A percentile compares a stretch with the other conserved stretches of the same genome.
Conservation (phyloP, 2,113 vertebrate species). For the Anoplopoma fimbria region DNA sequence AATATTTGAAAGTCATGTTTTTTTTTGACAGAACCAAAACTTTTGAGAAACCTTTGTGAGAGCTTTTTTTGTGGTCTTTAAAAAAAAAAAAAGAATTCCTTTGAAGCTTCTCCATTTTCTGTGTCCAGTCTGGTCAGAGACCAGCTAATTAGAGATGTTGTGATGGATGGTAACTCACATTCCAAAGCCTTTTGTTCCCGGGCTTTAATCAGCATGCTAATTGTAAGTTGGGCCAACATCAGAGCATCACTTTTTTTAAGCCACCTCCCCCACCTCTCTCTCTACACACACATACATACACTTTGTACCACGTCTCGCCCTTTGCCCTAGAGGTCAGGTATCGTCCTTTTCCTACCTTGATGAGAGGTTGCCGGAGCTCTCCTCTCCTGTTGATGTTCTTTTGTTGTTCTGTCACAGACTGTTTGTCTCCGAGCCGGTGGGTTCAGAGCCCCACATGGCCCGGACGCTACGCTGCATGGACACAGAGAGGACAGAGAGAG, state of each 20-base stretch:
- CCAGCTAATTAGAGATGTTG: conserved; percentile 69
- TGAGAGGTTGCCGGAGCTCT: conserved; percentile 23
- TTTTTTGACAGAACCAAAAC: not conserved
- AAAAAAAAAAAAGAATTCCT: not conserved
- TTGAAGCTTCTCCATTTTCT: conserved; percentile 17
- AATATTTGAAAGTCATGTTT: conserved; percentile 9
- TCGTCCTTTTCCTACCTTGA: conserved; percentile 36
- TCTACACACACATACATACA: conserved; percentile 28
- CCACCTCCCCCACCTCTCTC: conserved; percentile 1
- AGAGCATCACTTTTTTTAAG: conserved; percentile 69
- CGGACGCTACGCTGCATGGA: conserved; percentile 10
- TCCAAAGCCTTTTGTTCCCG: conserved; percentile 74
- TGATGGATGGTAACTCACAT: conserved; percentile 71
- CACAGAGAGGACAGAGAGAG: conserved; percentile 31
- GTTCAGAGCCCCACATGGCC: conserved; percentile 34
- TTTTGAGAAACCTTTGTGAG: conserved; percentile 7
- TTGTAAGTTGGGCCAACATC: conserved; percentile 74
- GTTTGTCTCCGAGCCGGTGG: conserved; percentile 56
- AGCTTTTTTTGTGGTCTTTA: conserved; percentile 1
- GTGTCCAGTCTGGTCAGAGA: conserved; percentile 58
- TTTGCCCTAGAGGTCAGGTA: conserved; percentile 70
- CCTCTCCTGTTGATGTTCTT: conserved; percentile 42
- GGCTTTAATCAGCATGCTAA: conserved; percentile 80
- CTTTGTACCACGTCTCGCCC: conserved; percentile 35
- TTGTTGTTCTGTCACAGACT: conserved; percentile 58